Evolutionary conservation across 2,113 vertebrate genomes (phyloP).

Genomic region (Strix aluco): DNA sequence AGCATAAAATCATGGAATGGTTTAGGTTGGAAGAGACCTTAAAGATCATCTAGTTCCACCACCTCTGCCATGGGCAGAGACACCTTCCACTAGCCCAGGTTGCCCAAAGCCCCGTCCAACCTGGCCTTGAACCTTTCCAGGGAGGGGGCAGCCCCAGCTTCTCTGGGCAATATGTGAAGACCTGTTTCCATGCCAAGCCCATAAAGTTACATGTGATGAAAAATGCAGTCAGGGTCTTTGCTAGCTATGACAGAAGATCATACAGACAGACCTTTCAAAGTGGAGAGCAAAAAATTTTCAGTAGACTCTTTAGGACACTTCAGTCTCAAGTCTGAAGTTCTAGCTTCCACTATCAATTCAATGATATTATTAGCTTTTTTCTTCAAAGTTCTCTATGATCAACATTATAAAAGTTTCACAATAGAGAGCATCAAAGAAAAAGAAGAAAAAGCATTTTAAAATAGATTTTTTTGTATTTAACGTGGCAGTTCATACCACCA

Average conservation of each 20-base stretch:
- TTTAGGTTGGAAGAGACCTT: background rate
- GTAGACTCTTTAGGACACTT: background rate
- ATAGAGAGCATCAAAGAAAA: background rate
- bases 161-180: background rate
- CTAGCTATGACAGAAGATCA: background rate
- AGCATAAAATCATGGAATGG: background rate
- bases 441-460: constrained; percentile 26
- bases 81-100: background rate
- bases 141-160: background rate
- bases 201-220: rapidly evolving
- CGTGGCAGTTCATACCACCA: background rate
- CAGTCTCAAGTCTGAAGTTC: background rate
- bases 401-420: constrained; percentile 22
- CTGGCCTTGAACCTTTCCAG: background rate
- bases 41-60: background rate
- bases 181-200: background rate
- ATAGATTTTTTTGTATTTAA: background rate
- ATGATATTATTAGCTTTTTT: background rate
- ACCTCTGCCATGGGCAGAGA: background rate
- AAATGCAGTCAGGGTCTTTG: background rate
- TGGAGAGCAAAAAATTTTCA: background rate
- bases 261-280: background rate
- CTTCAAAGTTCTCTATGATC: background rate
- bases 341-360: background rate
- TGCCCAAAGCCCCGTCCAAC: background rate